Evolutionary conservation across 2,797 vertebrate species (phyloP), one percentile per base, ranked within the genome.

Genomic region (Danio jaintianensis): DNA sequence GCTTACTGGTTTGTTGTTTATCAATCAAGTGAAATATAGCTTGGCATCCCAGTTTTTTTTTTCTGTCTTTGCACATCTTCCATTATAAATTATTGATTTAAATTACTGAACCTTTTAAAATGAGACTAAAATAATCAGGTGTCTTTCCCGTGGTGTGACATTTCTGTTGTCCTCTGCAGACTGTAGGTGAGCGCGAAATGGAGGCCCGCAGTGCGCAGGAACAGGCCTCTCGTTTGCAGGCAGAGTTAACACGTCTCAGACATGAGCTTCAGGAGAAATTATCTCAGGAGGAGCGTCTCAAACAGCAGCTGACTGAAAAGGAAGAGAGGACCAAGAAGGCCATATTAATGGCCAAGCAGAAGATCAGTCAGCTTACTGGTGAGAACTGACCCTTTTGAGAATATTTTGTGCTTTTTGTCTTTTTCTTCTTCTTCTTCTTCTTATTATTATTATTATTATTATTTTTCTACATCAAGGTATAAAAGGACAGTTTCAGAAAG

Each of bases 301-400:
- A 95, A 18, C 96, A 98, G 81, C 97, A 98, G 89, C 95, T 98
- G 81, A 87, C 93, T 0, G 97, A 99, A 66, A 99, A 98, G 87
- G 97, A 98, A 36, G 98, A 99, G 69, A 99, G 98, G 86, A 97
- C 96, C 2, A 95, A 94, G 85, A 99, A 99, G 88, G 95, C 95
- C 0, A 90, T 99, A 11, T 80, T 96, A 78, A 94, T 89, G 5
- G 98, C 96, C 79, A 98, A 95, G 82, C 97, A 98, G 90, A 99
- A 95, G 88, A 96, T 99, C 85, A 93, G 89, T 79, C 97, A 96
- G 64, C 92, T 98, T 80, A 86, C 91, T 68, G 91, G 98, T 97
- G 87, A 89, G 83, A 6, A 63, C 59, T 48, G 0, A 12, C 9
- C 42, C 1, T 61, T 4, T 38, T 48, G 29, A 29, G 7, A 71